phyloP scores from a whole-genome alignment of 2,888 invertebrate species.

The Eucriotettix oculatus region DNA sequence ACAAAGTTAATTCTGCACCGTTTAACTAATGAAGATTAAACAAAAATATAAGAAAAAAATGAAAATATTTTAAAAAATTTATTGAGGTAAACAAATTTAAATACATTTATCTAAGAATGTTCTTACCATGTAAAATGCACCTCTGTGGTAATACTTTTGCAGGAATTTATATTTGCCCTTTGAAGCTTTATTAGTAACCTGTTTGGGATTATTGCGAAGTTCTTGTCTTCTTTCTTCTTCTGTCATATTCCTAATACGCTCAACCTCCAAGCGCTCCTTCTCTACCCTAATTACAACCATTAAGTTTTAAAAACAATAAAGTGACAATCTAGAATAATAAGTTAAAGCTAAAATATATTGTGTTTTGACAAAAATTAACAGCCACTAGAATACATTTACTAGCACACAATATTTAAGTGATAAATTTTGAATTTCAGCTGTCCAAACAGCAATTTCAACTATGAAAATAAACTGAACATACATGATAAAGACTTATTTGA shows the following conservation, averaged over 20 bases:
- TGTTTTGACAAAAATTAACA: too few relatives aligned
- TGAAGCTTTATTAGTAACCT: constrained; percentile 80
- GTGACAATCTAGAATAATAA: too few relatives aligned
- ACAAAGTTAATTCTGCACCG: neutral
- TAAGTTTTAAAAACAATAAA: too few relatives aligned
- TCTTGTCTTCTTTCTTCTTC: constrained; percentile 92
- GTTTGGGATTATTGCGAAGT: constrained; percentile 76
- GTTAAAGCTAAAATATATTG: too few relatives aligned
- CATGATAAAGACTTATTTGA: too few relatives aligned
- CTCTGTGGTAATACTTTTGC: constrained; percentile 98
- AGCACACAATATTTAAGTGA: too few relatives aligned
- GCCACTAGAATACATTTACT: too few relatives aligned
- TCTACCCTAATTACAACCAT: constrained; percentile 41
- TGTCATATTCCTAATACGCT: constrained; percentile 79
- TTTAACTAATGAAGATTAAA: neutral
- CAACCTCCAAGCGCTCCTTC: constrained; percentile 75
- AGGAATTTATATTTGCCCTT: constrained; percentile 99
- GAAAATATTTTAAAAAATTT: neutral
- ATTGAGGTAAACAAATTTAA: neutral
- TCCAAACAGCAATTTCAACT: too few relatives aligned
- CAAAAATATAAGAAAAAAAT: neutral
- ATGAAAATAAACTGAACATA: too few relatives aligned
- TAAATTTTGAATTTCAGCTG: too few relatives aligned
- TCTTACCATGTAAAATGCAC: constrained; percentile 82
- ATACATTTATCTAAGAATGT: neutral